Evolutionary conservation across 2,797 vertebrate species (phyloP), one percentile per base, ranked within the genome.

Genomic region (Spatula clypeata): DNA sequence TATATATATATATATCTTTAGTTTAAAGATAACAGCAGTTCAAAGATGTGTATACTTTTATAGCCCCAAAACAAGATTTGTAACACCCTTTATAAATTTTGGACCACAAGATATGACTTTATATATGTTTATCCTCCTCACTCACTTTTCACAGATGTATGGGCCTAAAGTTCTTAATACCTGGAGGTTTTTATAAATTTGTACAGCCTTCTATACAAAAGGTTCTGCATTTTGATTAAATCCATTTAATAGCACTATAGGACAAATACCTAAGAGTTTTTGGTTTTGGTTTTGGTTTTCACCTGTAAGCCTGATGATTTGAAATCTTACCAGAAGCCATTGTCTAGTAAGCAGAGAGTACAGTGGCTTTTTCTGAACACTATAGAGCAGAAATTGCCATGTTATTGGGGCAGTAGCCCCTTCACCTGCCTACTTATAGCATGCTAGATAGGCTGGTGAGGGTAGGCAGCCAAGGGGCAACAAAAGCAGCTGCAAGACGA

Each of bases 121-220:
- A 38, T 16, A 3, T 9, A 6, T 60, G 38, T 76, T 73, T 73
- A 64, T 79, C 79, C 91, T 82, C 60, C 24, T 73, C 36, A 36
- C 18, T 6, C 42, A 20, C 14, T 82, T 77, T 44, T 44, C 57
- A 38, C 13, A 94, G 49, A 36, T 0, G 0, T n/a, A 8, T 14
- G 14, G 36, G 17, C 74, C 32, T 11, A 29, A 57, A 19, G 6
- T 29, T 65, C 21, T 0, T 36, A 57, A 72, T 40, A 61, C 5
- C 13, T 31, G 20, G 14, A 44, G 31, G 8, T 53, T 74, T 90
- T 73, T 34, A 69, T 67, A 77, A 77, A 57, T 4, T 10, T 11
- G 17, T 34, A 47, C 31, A 64, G n/a, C 6, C 24, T 81, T 73
- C 65, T 36, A 11, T 27, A 40, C 24, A 42, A 61, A 79, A 71